These are phyloP conservation scores for Dynastes tityus DNA, from an alignment of 2,888 invertebrate species.

Conservation along the genomic window DNA sequence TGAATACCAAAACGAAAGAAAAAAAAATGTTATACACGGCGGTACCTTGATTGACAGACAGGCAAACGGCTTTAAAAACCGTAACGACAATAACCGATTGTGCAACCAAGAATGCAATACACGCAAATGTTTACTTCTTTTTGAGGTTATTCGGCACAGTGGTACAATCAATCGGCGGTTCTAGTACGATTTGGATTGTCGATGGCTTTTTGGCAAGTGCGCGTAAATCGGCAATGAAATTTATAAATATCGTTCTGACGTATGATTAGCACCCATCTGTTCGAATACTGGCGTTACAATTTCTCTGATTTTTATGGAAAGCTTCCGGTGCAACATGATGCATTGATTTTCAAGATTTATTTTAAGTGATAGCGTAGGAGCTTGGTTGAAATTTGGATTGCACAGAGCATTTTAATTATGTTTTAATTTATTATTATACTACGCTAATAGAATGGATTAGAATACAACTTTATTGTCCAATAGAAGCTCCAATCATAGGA, in stretches of 20 bases:
- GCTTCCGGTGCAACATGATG: background rate
- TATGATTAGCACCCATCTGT: conserved; percentile 28
- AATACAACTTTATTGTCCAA: too few species aligned
- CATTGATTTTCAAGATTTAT: background rate
- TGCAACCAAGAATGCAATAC: conserved; percentile 1
- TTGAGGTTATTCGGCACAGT: conserved; percentile 19
- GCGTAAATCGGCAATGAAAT: conserved; percentile 40
- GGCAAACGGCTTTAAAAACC: conserved; percentile 27
- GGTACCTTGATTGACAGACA: conserved; percentile 29
- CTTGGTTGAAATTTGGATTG: too few species aligned
- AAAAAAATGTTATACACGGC: background rate
- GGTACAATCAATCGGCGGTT: conserved; percentile 20
- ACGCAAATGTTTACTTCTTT: conserved; percentile 24
- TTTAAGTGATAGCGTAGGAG: background rate
- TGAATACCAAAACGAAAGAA: conserved; percentile 30
- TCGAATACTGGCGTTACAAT: conserved; percentile 12
- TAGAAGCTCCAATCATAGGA: too few species aligned
- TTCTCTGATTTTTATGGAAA: background rate
- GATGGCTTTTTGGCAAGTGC: conserved; percentile 42
- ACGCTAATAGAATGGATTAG: too few species aligned
- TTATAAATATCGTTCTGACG: conserved; percentile 41
- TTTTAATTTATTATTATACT: too few species aligned
- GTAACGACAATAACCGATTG: conserved; percentile 38
- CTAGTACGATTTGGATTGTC: conserved; percentile 31
- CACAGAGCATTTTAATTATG: too few species aligned